Conservation (phyloP, 2,888 invertebrate species). For the Thyatira batis region DNA sequence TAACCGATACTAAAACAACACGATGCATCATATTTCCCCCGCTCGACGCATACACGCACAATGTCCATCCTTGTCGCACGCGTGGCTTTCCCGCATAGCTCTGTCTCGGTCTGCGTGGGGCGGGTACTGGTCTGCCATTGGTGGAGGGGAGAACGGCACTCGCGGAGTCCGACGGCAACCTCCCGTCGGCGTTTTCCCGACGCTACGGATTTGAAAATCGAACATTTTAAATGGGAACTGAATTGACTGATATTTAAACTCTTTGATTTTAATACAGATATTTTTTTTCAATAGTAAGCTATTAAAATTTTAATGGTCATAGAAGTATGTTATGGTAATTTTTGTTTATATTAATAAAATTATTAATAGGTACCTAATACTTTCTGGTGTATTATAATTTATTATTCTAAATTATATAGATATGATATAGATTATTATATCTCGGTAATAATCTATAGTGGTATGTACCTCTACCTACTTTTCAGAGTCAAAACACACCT, state of each 20-base stretch:
- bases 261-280: too few species aligned
- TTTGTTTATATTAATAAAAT: too few species aligned
- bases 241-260: background rate
- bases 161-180: slow-evolving; percentile 65
- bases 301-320: too few species aligned
- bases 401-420: too few species aligned
- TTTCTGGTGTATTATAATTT: too few species aligned
- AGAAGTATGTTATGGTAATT: too few species aligned
- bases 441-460: too few species aligned
- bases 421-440: too few species aligned
- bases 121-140: slow-evolving; percentile 71
- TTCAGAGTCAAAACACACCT: too few species aligned
- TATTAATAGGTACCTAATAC: too few species aligned
- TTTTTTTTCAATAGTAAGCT: background rate
- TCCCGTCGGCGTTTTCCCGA: slow-evolving; percentile 79
- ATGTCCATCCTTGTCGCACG: slow-evolving; percentile 44
- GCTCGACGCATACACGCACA: slow-evolving; percentile 69
- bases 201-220: slow-evolving; percentile 65
- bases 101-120: slow-evolving; percentile 54
- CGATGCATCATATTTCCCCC: slow-evolving; percentile 80
- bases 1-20: slow-evolving; percentile 78
- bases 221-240: slow-evolving; percentile 44
- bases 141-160: slow-evolving; percentile 70
- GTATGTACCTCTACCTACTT: too few species aligned
- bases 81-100: slow-evolving; percentile 50